phyloP scores from a whole-genome alignment of 2,113 vertebrate genomes.

The Gambusia affinis region DNA sequence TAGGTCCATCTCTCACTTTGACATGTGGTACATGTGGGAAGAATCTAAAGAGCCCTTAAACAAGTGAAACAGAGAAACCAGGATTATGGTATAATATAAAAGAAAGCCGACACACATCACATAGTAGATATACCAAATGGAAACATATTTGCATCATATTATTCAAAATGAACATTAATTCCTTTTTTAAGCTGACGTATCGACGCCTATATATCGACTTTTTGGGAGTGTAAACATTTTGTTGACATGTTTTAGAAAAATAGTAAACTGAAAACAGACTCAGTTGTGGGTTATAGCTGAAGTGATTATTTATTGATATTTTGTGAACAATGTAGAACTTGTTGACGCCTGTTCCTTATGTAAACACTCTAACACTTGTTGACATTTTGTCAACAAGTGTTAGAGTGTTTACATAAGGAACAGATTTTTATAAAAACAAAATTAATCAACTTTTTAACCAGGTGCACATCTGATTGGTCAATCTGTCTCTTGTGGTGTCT shows the following conservation, averaged over 20 bases:
- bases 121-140: constrained; percentile 20
- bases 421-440: background rate
- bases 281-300: background rate
- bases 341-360: too few relatives aligned
- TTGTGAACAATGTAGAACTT: background rate
- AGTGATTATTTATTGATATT: background rate
- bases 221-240: background rate
- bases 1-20: constrained; percentile 64
- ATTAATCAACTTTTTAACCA: background rate
- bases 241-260: background rate
- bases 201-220: constrained; percentile 13
- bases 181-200: constrained; percentile 12
- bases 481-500: background rate
- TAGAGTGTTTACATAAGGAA: background rate
- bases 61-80: constrained; percentile 44
- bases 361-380: too few relatives aligned
- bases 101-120: constrained; percentile 41
- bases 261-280: background rate
- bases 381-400: too few relatives aligned
- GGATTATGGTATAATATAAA: constrained; percentile 15
- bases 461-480: too few relatives aligned
- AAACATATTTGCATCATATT: constrained; percentile 35
- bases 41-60: constrained; percentile 45
- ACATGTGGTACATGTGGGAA: constrained; percentile 64
- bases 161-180: constrained; percentile 14